Base-by-base conservation (phyloP, 1,140 invertebrate species). In the Ylistrum balloti region DNA sequence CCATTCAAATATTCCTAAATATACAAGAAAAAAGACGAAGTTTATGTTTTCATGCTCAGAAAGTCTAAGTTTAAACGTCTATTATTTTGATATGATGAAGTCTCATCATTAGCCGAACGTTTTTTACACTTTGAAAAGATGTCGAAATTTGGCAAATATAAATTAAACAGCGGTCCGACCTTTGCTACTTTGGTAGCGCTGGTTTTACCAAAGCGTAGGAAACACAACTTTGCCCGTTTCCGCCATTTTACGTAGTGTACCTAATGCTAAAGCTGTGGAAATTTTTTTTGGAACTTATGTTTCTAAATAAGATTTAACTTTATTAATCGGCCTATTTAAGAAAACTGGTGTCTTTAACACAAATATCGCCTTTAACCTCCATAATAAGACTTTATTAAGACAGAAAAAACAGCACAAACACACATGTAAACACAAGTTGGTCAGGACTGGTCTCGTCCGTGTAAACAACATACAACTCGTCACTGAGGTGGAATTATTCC, bases 41-140 rank as follows among this genome's bases (percentile, higher is more conserved):
- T 74, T 74, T 74, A 74, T 74, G 56, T 74, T 74, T 74, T n/a
- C 56, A n/a, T 74, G n/a, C 56, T 74, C 56, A 74, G 28, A 74
- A 74, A 17, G 9, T 74, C 13, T 74, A 74, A 74, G 1, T 74
- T 74, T 74, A 74, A 74, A 74, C 56, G 28, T 74, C 5, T 74
- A 74, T 74, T 5, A 74, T 74, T 28, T 74, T 74, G 56, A 74
- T n/a, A 74, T 28, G 22, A 28, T 74, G 13, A 22, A 11, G 2
- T 74, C 56, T 28, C 56, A 9, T 28, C 1, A 74, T 74, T n/a
- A 74, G 3, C 3, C 28, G 1, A 7, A 74, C 3, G 9, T 17
- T 74, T 9, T 28, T 74, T 28, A 28, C 13, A 17, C 1, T 74
- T 28, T 5, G 11, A 74, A 74, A 74, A 7, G 56, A 74, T 74